Base-by-base conservation (phyloP, 1,140 invertebrate species). In the Charaxes varanes region DNA sequence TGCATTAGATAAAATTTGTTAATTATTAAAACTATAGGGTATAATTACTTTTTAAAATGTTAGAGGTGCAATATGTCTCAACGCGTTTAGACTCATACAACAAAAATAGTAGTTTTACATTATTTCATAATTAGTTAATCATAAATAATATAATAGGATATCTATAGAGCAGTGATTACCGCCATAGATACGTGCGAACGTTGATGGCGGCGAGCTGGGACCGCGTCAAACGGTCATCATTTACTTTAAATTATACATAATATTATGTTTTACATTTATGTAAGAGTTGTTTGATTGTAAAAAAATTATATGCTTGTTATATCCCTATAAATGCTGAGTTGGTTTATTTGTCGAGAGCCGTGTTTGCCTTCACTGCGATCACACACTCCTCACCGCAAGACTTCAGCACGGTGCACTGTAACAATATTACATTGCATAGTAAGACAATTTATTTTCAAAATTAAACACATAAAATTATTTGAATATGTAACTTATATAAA, bases 361-460 rank as follows among this genome's bases (percentile, higher is more conserved):
- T 94, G 87, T 96, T 96, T 87, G 92, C 93, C 89, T 96, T 96
- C 71, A 94, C 92, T 81, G 94, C 94, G 87, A 96, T 95, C 56
- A 96, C 94, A 85, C 93, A 94, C 86, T 96, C 94, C 86, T 96
- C 94, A 53, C 93, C 93, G 82, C 94, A 96, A 57, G 94, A 92
- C 80, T 94, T 95, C 69, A 96, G 87, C 48, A 96, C 94, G 54
- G 94, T 97, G 89, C 94, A 96, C 89, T 92, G 85, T 46, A 89
- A 78, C 43, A 5, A 53, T 7, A 22, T 34, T 22, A 22, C n/a
- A n/a, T n/a, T n/a, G n/a, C n/a, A n/a, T n/a, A n/a, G n/a, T n/a
- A n/a, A n/a, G n/a, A n/a, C n/a, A n/a, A n/a, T n/a, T n/a, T n/a
- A n/a, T n/a, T n/a, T n/a, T n/a, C n/a, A n/a, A n/a, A n/a, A n/a